A percentile compares a stretch with the other conserved stretches of the same genome.
Evolutionary conservation across 1,140 invertebrate genomes (phyloP).

Genomic region (Carposina sasakii): DNA sequence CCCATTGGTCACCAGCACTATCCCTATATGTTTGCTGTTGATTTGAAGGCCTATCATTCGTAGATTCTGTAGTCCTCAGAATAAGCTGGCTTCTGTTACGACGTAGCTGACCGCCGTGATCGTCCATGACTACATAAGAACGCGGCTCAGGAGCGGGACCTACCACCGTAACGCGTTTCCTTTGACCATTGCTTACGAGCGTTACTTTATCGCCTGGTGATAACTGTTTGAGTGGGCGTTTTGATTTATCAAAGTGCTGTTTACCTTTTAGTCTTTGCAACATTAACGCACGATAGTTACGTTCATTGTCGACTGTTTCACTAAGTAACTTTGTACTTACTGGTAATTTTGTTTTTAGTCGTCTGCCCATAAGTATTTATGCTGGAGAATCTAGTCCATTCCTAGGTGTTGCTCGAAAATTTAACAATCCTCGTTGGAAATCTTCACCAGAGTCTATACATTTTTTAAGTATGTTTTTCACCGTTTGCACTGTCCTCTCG

Average conservation of each 20-base stretch:
- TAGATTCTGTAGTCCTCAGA: too few species aligned
- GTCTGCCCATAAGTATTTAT: constrained; percentile 15
- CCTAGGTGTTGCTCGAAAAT: constrained; percentile 11
- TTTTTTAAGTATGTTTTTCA: constrained; percentile 35
- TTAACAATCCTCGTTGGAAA: constrained; percentile 10
- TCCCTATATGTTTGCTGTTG: too few species aligned
- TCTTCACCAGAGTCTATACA: constrained; percentile 3
- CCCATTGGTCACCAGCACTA: too few species aligned
- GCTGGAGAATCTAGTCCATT: constrained; percentile 11
- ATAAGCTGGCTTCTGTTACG: not conserved
- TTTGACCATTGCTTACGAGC: not conserved
- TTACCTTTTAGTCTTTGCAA: not conserved
- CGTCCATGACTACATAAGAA: not conserved
- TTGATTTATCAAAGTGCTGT: not conserved
- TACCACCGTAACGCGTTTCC: not conserved
- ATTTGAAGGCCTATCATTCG: too few species aligned
- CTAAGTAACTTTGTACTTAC: not conserved
- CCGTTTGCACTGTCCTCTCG: constrained; percentile 30
- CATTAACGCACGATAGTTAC: not conserved
- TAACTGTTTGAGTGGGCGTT: not conserved
- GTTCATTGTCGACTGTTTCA: not conserved
- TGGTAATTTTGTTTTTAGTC: constrained; percentile 3
- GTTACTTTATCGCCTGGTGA: not conserved
- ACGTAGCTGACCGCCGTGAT: not conserved
- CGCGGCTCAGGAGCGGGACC: not conserved